Conservation (phyloP, 2,888 invertebrate species). For the Spilosoma lubricipeda region DNA sequence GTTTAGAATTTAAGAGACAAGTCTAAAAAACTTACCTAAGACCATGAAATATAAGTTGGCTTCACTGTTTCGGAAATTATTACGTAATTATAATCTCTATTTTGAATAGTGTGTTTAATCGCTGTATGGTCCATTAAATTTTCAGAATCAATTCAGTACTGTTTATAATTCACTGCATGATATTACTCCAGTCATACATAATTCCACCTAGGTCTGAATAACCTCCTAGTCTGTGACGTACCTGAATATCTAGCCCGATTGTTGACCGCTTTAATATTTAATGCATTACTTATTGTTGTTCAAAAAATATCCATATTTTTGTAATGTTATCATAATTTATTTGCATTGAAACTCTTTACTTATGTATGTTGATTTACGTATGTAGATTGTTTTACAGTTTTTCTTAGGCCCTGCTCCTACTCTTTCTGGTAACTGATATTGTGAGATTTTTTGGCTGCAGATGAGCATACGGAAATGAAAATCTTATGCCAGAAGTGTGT, state of each 20-base stretch:
- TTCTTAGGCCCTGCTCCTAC: background rate
- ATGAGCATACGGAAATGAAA: no score
- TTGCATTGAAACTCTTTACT: background rate
- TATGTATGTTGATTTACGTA: background rate
- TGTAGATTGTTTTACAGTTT: background rate
- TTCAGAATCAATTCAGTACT: background rate
- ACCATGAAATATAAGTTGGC: no score
- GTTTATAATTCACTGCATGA: slow-evolving; percentile 7
- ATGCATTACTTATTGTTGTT: slow-evolving; percentile 30
- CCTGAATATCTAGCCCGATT: slow-evolving; percentile 62
- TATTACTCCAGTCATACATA: slow-evolving; percentile 23
- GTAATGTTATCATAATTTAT: slow-evolving; percentile 2
- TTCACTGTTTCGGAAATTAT: no score
- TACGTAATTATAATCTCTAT: no score
- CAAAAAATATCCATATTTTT: slow-evolving; percentile 13
- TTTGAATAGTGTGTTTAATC: background rate
- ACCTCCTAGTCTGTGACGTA: slow-evolving; percentile 56
- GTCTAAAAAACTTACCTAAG: no score
- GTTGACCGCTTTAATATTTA: slow-evolving; percentile 53
- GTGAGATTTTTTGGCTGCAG: background rate
- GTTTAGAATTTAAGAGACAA: no score
- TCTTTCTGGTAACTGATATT: no score
- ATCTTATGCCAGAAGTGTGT: no score
- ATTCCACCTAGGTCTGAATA: slow-evolving; percentile 42
- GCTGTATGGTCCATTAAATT: background rate